A percentile compares a stretch with the other conserved stretches of the same genome.
phyloP scores from a whole-genome alignment of 2,888 invertebrate species.

The Rhopalosiphum nymphaeae region DNA sequence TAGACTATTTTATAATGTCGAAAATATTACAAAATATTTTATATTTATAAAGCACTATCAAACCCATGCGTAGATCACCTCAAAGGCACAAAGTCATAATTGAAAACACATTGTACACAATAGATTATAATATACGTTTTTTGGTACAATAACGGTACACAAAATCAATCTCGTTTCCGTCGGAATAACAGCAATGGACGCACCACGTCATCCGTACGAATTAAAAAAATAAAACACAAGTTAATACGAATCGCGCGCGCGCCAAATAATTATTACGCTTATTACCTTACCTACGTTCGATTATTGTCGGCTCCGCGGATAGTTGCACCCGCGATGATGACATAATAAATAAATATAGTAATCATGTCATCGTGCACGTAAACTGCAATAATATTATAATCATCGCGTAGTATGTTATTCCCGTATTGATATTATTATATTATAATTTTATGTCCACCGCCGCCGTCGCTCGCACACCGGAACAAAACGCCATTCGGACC shows the following conservation, averaged over 20 bases:
- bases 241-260: not conserved
- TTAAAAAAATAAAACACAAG: not conserved
- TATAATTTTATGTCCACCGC: not conserved
- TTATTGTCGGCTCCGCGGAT: not conserved
- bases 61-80: not conserved
- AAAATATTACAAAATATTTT: not conserved
- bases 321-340: not conserved
- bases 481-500: constrained; percentile 24
- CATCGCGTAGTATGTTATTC: not conserved
- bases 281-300: not conserved
- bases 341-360: not conserved
- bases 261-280: not conserved
- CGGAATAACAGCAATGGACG: not conserved
- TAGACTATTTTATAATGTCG: not conserved
- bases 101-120: not conserved
- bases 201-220: not conserved
- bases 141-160: not conserved
- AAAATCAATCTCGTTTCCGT: not conserved
- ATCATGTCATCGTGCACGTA: not conserved
- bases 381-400: not conserved
- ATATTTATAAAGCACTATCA: not conserved
- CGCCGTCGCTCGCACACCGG: not conserved
- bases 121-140: not conserved
- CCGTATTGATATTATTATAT: not conserved
- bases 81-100: not conserved